phyloP scores from a whole-genome alignment of 2,888 invertebrate genomes.

The Netelia virgata region DNA sequence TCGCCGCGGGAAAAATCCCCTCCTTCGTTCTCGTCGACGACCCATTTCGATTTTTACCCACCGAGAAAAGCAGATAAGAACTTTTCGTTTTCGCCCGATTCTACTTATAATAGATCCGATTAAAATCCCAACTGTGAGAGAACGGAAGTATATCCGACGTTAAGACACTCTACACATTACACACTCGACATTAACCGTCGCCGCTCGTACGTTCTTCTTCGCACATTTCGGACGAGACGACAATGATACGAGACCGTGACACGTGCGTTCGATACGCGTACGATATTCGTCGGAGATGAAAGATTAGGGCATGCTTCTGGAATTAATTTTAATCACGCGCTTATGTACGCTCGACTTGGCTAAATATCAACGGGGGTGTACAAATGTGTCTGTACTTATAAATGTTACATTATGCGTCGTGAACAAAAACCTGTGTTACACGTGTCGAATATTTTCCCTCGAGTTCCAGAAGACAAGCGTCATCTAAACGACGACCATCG shows the following conservation, averaged over 20 bases:
- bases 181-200: not conserved
- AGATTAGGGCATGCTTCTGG: not conserved
- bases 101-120: conserved; percentile 38
- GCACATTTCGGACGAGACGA: not conserved
- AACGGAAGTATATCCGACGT: not conserved
- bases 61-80: conserved; percentile 59
- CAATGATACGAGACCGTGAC: not conserved
- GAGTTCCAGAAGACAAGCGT: conserved; percentile 16
- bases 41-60: conserved; percentile 46
- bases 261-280: not conserved
- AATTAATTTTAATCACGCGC: conserved; percentile 10
- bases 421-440: not conserved
- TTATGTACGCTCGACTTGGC: not conserved
- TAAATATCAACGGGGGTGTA: not conserved
- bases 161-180: not conserved
- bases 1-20: conserved; percentile 6
- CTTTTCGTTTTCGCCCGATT: conserved; percentile 14
- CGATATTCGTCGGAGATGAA: not conserved
- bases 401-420: conserved; percentile 16
- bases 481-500: not conserved
- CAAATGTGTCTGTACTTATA: conserved; percentile 16
- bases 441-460: not conserved
- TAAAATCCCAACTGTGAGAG: conserved; percentile 18
- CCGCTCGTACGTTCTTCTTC: not conserved
- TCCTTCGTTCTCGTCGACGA: conserved; percentile 27